Evolutionary conservation across 2,113 vertebrate genomes (phyloP), one percentile per base, ranked within the genome.

Genomic region (Dolichallabes microphthalmus): DNA sequence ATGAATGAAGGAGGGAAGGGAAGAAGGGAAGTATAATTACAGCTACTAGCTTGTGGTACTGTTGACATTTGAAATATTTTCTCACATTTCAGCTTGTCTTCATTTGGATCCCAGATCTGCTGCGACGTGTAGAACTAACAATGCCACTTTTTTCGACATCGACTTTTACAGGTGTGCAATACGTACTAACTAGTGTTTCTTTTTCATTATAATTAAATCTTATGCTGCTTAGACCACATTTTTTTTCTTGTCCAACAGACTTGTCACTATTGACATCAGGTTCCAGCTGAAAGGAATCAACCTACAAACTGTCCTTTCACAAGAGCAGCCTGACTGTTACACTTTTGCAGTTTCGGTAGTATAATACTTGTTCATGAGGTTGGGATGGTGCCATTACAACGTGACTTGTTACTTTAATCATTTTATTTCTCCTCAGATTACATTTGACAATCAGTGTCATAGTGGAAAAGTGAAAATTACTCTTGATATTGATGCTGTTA

Each of bases 211-310:
- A 2, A 20, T 50, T 50, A 39, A 19, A 13, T 35, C 2, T 35
- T 27, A 22, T 4, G 35, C 11, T 63, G 45, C 10, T 35, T 50
- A 53, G n/a, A 52, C 17, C 22, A 20, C 25, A 7, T 63, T 2
- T 53, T 2, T 39, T 55, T 74, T 68, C n/a, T 79, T 68, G 85
- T 84, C 2, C 10, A 88, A 89, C 88, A 99, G 98, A 90, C 96
- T 99, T n/a, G 90, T 99, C 78, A 91, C 96, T 82, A 84, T 98
- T 81, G 94, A 96, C 90, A 93, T 98, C 85, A 95, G 93, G 30
- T 98, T 99, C 92, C 93, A 93, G 85, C 93, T 99, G 86, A 97
- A 96, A 89, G 97, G 97, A 85, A 96, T 99, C 87, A 97, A 98
- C 89, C 93, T 99, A 0, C 97, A 98, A 92, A 97, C 96, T 0